Evolutionary conservation across 2,888 invertebrate species (phyloP).

Genomic region (Candidula unifasciata): DNA sequence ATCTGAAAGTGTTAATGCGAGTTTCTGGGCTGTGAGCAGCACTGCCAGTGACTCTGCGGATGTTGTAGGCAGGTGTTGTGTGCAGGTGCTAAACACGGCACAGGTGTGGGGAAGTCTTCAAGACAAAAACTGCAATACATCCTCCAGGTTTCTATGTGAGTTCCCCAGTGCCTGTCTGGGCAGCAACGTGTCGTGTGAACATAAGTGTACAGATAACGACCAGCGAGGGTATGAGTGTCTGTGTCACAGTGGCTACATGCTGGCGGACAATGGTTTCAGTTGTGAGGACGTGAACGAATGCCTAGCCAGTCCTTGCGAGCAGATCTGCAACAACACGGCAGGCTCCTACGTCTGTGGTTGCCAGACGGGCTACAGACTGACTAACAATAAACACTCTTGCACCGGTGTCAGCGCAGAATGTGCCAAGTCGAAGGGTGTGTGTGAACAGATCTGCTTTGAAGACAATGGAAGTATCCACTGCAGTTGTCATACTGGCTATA

Average conservation of each 20-base stretch:
- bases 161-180: not conserved
- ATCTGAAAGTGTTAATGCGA: not conserved
- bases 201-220: not conserved
- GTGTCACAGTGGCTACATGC: not conserved
- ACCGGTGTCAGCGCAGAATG: not conserved
- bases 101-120: not conserved
- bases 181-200: not conserved
- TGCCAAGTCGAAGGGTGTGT: not conserved
- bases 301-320: not conserved
- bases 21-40: not conserved
- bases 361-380: not conserved
- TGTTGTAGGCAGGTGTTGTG: not conserved
- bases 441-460: slow-evolving; percentile 5
- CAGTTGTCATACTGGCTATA: not conserved
- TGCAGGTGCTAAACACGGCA: not conserved
- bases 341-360: slow-evolving; percentile 3
- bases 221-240: not conserved
- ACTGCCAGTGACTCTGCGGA: not conserved
- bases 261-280: not conserved
- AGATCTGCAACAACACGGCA: not conserved
- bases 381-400: not conserved
- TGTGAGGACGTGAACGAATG: slow-evolving; percentile 14
- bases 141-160: not conserved
- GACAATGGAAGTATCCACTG: not conserved
- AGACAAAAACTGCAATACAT: not conserved